These are phyloP conservation scores for Isaurus tuberculatus DNA, from an alignment of 92 coral and sea anemone genomes.

Conservation along the genomic window DNA sequence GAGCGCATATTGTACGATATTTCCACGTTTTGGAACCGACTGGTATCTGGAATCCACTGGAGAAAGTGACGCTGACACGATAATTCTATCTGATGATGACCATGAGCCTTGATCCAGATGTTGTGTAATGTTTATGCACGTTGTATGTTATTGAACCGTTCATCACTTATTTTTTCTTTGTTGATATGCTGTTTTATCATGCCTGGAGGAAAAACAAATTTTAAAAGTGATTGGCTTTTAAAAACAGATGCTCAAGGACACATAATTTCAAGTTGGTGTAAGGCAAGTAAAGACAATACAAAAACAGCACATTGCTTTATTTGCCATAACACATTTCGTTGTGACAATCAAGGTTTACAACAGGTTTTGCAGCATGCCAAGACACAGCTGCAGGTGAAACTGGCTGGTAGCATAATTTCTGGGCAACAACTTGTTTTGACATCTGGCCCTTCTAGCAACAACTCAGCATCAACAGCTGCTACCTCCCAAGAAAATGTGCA, in stretches of 20 bases:
- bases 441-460: background rate
- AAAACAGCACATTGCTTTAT: background rate
- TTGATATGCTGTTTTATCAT: constrained; percentile 38
- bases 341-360: constrained; percentile 21
- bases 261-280: background rate
- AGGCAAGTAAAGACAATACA: background rate
- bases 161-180: constrained; percentile 26
- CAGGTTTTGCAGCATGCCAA: constrained; percentile 33
- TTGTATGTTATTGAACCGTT: constrained; percentile 35
- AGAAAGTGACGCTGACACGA: constrained; percentile 51
- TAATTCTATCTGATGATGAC: constrained; percentile 44
- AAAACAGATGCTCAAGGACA: background rate
- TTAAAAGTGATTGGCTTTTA: background rate
- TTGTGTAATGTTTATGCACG: constrained; percentile 15
- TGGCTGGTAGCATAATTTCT: background rate
- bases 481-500: background rate
- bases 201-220: constrained; percentile 50
- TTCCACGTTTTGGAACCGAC: constrained; percentile 42
- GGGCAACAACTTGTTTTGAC: background rate
- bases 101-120: constrained; percentile 33
- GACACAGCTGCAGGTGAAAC: constrained; percentile 3
- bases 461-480: background rate
- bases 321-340: background rate
- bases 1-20: constrained; percentile 43
- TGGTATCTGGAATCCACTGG: constrained; percentile 51